Conservation (phyloP, 2,888 invertebrate species). For the Seira ritae region DNA sequence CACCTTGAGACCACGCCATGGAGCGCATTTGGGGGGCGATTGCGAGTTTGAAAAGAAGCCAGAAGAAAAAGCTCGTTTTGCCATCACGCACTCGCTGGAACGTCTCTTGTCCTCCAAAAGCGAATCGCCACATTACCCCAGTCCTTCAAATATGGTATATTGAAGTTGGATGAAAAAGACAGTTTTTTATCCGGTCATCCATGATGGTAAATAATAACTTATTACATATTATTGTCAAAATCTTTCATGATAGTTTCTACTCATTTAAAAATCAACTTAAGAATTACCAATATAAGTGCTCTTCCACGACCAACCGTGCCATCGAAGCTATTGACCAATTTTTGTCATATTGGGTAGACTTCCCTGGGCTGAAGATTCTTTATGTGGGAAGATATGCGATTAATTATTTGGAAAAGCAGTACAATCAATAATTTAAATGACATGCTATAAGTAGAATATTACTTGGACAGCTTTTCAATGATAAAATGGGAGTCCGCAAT, state of each 20-base stretch:
- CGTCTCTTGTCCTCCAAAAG: conserved; percentile 33
- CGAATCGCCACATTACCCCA: neutral
- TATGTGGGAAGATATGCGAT: too few species aligned
- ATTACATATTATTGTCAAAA: too few species aligned
- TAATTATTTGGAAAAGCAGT: too few species aligned
- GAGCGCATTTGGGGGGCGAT: conserved; percentile 36
- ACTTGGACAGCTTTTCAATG: conserved; percentile 64
- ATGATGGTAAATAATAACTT: too few species aligned
- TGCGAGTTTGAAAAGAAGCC: neutral
- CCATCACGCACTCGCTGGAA: conserved; percentile 22
- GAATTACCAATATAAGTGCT: conserved; percentile 53
- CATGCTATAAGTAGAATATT: neutral
- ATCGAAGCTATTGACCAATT: conserved; percentile 12
- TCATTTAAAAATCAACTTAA: too few species aligned
- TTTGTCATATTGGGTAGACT: too few species aligned
- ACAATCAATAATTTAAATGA: too few species aligned
- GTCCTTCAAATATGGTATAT: too few species aligned
- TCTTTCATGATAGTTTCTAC: too few species aligned
- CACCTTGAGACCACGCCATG: conserved; percentile 60
- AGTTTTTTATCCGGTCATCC: too few species aligned
- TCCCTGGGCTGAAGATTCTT: too few species aligned
- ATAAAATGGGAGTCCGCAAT: conserved; percentile 68
- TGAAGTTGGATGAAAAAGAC: too few species aligned
- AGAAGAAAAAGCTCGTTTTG: neutral
- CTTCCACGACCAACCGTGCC: conserved; percentile 44